Conservation (phyloP, 2,888 invertebrate genomes). For the Philonicus albiceps region DNA sequence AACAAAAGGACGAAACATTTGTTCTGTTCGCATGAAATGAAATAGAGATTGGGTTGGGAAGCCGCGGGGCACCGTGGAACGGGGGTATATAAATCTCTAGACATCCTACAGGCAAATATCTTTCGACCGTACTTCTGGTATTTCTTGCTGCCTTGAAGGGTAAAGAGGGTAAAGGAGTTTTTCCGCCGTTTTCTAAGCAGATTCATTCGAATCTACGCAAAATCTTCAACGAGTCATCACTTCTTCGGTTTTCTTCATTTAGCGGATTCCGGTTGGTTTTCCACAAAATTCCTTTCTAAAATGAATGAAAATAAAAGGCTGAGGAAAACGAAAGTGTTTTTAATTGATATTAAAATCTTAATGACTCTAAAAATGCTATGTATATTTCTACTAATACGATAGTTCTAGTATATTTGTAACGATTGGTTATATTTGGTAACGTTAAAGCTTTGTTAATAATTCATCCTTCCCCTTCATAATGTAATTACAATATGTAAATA, state of each 20-base stretch:
- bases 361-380: too few species aligned
- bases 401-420: too few species aligned
- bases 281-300: not conserved
- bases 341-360: not conserved
- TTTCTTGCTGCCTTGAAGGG: not conserved
- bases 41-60: not conserved
- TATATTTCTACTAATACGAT: too few species aligned
- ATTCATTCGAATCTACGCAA: not conserved
- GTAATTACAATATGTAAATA: too few species aligned
- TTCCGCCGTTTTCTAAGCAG: not conserved
- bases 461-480: too few species aligned
- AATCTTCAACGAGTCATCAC: not conserved
- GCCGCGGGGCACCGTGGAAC: not conserved
- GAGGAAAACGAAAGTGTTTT: not conserved
- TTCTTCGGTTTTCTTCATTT: not conserved
- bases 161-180: not conserved
- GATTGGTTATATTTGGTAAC: too few species aligned
- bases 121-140: not conserved
- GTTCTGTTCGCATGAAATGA: not conserved
- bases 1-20: not conserved
- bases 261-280: not conserved
- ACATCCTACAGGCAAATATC: slow-evolving; percentile 8
- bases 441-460: too few species aligned
- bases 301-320: not conserved
- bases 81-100: not conserved